Percentiles rank a stretch among this genome's conserved stretches.
These are phyloP conservation scores for Adelges cooleyi DNA, from an alignment of 1,140 invertebrate genomes.

Conservation along the genomic window DNA sequence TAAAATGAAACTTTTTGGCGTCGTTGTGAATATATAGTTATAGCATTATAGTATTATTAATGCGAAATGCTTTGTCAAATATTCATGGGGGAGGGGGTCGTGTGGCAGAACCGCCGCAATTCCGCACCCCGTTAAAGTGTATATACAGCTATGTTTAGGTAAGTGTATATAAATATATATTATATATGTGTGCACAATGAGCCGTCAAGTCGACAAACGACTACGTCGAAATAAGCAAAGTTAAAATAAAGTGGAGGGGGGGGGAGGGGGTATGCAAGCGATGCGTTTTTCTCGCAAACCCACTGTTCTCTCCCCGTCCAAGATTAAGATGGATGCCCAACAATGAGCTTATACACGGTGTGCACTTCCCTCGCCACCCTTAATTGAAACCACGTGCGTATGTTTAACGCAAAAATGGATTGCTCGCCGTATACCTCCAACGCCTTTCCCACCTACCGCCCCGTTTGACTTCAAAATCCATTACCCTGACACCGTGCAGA, in stretches of 20 bases:
- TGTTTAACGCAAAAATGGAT: not conserved
- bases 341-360: not conserved
- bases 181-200: not conserved
- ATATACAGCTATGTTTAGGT: not conserved
- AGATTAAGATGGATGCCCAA: not conserved
- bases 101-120: too few relatives aligned
- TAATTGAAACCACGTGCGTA: not conserved
- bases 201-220: slow-evolving; percentile 1
- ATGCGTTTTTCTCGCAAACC: not conserved
- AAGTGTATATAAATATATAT: not conserved
- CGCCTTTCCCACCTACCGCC: too few relatives aligned
- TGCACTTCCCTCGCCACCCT: not conserved
- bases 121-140: not conserved
- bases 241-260: slow-evolving; percentile 6
- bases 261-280: not conserved
- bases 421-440: not conserved
- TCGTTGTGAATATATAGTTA: not conserved
- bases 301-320: not conserved
- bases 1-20: slow-evolving; percentile 18
- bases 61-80: slow-evolving; percentile 21
- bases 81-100: not conserved
- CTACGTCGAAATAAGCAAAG: slow-evolving; percentile 24
- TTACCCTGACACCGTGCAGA: too few relatives aligned
- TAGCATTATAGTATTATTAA: not conserved
- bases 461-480: too few relatives aligned